These are phyloP conservation scores for Catostomus latipinnis DNA, from an alignment of 2,797 vertebrate genomes.

Conservation along the genomic window DNA sequence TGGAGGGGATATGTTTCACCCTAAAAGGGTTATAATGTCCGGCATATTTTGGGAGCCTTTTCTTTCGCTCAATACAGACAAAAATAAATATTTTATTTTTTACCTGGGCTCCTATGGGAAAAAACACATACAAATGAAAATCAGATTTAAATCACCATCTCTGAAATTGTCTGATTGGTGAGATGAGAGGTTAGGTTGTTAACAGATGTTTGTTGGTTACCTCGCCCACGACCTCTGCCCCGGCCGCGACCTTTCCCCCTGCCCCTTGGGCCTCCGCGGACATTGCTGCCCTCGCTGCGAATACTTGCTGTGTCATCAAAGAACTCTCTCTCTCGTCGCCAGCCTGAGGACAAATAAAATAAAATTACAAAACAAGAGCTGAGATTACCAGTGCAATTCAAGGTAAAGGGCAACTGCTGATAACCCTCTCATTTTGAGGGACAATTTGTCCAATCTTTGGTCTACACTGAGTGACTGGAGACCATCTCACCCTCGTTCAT, in stretches of 20 bases:
- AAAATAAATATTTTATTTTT: too few relatives aligned
- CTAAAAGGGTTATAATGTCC: too few relatives aligned
- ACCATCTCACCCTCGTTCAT: too few relatives aligned
- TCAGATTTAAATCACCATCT: neutral
- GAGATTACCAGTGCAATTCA: neutral
- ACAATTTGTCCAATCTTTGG: too few relatives aligned
- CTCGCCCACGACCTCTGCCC: conserved; percentile 90
- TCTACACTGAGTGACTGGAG: too few relatives aligned
- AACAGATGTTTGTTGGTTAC: conserved; percentile 60
- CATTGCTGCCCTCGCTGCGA: conserved; percentile 79
- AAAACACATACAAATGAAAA: neutral
- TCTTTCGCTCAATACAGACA: too few relatives aligned
- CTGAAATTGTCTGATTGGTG: neutral
- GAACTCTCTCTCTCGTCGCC: conserved; percentile 87
- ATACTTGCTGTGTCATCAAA: conserved; percentile 82
- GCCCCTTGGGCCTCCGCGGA: conserved; percentile 81
- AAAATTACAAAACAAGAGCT: neutral
- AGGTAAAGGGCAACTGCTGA: neutral
- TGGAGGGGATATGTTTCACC: too few relatives aligned
- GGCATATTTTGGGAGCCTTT: too few relatives aligned
- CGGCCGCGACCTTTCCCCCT: conserved; percentile 86
- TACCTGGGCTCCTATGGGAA: neutral
- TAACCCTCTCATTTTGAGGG: too few relatives aligned
- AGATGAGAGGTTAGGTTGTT: too few relatives aligned
- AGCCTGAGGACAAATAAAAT: conserved; percentile 71